Evolutionary conservation across 2,113 vertebrate species (phyloP).

Genomic region (Atlantisia rogersi): DNA sequence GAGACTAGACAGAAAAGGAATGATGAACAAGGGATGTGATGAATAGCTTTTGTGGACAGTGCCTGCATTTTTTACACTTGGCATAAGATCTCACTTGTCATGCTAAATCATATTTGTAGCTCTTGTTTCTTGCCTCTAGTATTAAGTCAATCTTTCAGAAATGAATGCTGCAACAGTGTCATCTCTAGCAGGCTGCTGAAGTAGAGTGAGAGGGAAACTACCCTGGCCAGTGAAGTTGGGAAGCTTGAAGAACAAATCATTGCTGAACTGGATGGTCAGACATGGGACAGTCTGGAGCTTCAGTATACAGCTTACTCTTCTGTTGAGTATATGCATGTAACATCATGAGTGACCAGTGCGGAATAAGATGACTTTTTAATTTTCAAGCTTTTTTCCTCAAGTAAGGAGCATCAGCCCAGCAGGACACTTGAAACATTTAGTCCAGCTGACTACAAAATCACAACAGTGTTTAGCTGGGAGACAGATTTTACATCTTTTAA

Average conservation of each 20-base stretch:
- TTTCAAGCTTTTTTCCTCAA: background rate
- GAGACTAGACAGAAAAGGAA: background rate
- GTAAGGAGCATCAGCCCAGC: background rate
- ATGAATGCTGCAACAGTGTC: background rate
- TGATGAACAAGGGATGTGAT: background rate
- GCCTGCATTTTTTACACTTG: background rate
- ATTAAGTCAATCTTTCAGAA: background rate
- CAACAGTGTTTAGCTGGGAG: background rate
- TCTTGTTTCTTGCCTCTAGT: background rate
- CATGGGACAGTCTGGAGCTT: background rate
- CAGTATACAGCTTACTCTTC: background rate
- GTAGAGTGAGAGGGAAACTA: background rate
- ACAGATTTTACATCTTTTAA: background rate
- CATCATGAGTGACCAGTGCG: background rate
- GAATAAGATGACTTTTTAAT: background rate
- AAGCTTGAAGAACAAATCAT: background rate
- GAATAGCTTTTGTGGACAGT: background rate
- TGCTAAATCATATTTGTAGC: background rate
- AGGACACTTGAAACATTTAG: background rate
- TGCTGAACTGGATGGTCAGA: background rate
- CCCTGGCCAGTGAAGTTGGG: background rate
- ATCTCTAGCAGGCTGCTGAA: background rate
- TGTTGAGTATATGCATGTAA: background rate
- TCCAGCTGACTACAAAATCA: background rate
- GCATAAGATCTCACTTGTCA: background rate